Evolutionary conservation across 2,113 vertebrate genomes (phyloP).

Genomic region (Rhagologus leucostigma): DNA sequence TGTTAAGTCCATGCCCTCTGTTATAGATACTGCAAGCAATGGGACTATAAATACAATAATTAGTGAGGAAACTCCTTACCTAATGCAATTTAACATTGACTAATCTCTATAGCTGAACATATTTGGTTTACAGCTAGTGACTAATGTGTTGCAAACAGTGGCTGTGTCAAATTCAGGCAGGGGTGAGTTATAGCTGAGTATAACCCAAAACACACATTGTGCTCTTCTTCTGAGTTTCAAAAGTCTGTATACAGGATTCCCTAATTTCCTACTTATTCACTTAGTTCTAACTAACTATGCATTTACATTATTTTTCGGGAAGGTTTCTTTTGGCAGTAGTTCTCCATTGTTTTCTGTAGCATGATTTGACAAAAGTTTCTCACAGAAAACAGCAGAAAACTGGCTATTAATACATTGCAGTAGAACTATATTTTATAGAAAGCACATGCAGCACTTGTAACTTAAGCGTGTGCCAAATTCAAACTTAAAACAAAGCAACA

Average conservation of each 20-base stretch:
- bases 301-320: neutral
- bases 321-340: neutral
- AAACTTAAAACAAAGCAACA: neutral
- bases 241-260: neutral
- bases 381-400: neutral
- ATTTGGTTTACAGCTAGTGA: neutral
- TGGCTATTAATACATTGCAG: neutral
- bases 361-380: neutral
- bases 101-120: neutral
- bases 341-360: neutral
- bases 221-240: neutral
- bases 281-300: neutral
- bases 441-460: neutral
- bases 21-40: neutral
- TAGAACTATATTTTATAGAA: neutral
- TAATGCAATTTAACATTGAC: neutral
- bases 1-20: neutral
- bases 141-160: neutral
- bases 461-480: neutral
- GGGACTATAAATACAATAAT: neutral
- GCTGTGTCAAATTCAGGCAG: neutral
- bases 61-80: neutral
- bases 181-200: neutral
- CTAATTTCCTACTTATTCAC: neutral
- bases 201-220: neutral